Evolutionary conservation across 2,797 vertebrate species (phyloP), one percentile per base, ranked within the genome.

Genomic region (Pseudochromis fuscus): DNA sequence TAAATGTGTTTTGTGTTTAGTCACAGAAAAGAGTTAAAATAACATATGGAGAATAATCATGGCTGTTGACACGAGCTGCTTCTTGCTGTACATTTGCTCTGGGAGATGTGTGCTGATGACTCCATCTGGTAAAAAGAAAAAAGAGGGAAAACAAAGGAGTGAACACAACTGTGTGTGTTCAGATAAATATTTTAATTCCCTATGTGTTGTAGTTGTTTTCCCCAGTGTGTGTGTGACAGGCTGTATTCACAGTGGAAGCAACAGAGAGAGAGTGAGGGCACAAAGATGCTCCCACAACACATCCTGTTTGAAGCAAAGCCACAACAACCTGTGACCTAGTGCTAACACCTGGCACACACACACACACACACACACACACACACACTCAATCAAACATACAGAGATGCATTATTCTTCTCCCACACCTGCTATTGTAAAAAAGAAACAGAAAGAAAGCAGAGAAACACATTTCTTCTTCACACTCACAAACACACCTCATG

Each of bases 261-360:
- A 33, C 25, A 15, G 8, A 75, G 4, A 46, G 27, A 64, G 19
- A 74, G 23, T 19, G 25, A 50, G 13, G 60, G 55, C 51, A 65
- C 50, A 78, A 13, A 83, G 56, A 67, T 30, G 77, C 66, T 83
- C 71, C 82, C 86, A 82, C 86, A 78, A 75, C 61, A 56, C 74
- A 66, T 93, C 91, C 91, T 92, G 89, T 87, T 12, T 72, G 68
- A 84, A 76, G 35, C 50, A 45, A 88, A 85, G 72, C 86, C 90
- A 88, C 90, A 92, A 59, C 62, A 85, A 78, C 79, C 87, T 86
- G 78, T 81, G 82, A 92, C 88, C 90, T 76, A 87, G 42, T 79
- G 75, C 35, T 2, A 69, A 81, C 93, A 94, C 90, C 94, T 94
- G 93, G 71, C 46, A 70, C 74, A 71, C 62, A 65, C 58, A 33